These are phyloP conservation scores for Darevskia mixta DNA, from an alignment of 2,797 vertebrate genomes.

Conservation along the genomic window DNA sequence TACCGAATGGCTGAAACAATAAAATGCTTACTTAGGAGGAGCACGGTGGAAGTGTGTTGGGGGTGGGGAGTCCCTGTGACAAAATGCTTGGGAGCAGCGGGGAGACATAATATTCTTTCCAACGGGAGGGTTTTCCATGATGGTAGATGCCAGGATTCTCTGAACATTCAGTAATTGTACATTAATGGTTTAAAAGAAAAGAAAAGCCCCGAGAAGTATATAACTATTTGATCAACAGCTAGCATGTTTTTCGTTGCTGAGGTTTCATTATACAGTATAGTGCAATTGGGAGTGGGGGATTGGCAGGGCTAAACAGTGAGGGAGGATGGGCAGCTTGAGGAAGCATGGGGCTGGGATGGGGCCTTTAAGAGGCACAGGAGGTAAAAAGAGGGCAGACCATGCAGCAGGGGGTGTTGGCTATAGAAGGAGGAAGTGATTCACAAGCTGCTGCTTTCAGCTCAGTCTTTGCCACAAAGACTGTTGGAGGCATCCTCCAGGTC, in stretches of 20 bases:
- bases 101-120: no score
- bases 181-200: neutral
- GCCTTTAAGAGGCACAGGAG: constrained; percentile 17
- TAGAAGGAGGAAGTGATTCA: constrained; percentile 44
- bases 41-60: neutral
- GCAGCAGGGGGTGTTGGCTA: constrained; percentile 3
- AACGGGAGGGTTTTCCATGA: neutral
- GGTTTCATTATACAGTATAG: constrained; percentile 8
- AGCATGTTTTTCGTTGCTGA: neutral
- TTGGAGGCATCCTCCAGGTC: neutral
- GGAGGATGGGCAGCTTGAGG: neutral
- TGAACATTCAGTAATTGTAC: neutral
- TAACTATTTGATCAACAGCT: neutral
- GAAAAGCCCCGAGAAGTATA: neutral
- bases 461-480: constrained; percentile 33
- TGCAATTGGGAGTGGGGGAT: no score
- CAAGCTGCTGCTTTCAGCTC: constrained; percentile 32
- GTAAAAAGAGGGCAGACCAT: constrained; percentile 18
- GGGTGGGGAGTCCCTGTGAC: neutral
- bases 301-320: neutral
- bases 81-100: neutral
- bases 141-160: neutral
- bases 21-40: neutral
- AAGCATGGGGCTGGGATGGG: neutral
- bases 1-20: neutral